Percentiles rank a stretch among this genome's conserved stretches.
These are phyloP conservation scores for Lamprotornis superbus DNA, from an alignment of 2,113 vertebrate genomes.

Conservation along the genomic window DNA sequence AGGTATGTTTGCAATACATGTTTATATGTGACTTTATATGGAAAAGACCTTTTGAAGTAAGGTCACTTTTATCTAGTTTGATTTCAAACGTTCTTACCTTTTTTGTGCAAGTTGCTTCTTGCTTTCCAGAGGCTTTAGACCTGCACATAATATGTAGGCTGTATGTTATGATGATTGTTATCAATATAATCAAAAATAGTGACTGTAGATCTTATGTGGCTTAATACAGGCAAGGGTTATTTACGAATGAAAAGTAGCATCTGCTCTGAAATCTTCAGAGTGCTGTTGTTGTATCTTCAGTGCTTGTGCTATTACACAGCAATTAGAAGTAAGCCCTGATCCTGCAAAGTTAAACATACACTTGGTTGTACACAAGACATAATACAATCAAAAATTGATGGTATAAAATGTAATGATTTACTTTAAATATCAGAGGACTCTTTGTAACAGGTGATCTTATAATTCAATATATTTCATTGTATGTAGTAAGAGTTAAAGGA, in stretches of 20 bases:
- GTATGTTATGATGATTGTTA: background rate
- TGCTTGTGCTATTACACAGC: background rate
- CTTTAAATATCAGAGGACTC: background rate
- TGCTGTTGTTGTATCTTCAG: background rate
- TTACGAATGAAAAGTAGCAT: background rate
- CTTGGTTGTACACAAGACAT: background rate
- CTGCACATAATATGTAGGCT: background rate
- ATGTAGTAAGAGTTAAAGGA: background rate
- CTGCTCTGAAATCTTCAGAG: background rate
- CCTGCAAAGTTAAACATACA: background rate
- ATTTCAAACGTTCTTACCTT: background rate
- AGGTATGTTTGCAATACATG: slow-evolving; percentile 63
- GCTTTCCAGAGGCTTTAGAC: background rate
- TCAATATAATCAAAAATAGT: background rate
- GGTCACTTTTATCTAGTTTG: background rate
- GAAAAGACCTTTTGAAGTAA: background rate
- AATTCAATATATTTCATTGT: background rate
- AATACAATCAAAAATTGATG: background rate
- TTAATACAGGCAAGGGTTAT: background rate
- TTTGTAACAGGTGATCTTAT: background rate
- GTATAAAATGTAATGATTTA: background rate
- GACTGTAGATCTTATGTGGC: background rate
- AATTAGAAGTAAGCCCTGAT: background rate
- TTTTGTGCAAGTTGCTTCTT: background rate
- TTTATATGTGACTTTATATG: slow-evolving; percentile 10